Conservation (phyloP, 2,888 invertebrate genomes). For the Adelphocoris suturalis region DNA sequence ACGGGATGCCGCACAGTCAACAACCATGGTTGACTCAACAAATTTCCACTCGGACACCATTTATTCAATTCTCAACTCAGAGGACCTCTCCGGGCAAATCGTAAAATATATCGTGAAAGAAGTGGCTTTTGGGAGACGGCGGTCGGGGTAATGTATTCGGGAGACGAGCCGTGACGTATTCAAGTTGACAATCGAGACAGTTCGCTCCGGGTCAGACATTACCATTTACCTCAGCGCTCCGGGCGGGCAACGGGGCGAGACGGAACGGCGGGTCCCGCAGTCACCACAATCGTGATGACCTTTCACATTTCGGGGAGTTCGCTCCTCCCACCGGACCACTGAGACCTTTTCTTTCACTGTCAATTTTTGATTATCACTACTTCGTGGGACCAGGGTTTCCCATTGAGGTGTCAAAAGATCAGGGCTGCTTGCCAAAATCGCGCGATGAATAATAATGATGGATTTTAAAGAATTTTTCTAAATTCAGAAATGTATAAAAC, state of each 20-base stretch:
- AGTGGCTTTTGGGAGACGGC: background rate
- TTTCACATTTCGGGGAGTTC: background rate
- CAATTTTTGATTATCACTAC: background rate
- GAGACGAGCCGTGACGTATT: background rate
- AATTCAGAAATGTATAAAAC: too few species aligned
- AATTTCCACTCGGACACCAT: too few species aligned
- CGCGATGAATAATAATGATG: too few species aligned
- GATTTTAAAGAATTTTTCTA: too few species aligned
- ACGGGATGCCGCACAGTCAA: too few species aligned
- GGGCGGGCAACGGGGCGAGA: too few species aligned
- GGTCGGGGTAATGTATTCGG: background rate
- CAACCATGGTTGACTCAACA: too few species aligned
- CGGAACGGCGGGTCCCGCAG: background rate
- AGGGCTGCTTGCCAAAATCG: too few species aligned
- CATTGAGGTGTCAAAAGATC: too few species aligned
- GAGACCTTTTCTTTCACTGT: background rate
- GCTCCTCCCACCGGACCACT: background rate
- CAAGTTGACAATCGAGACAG: conserved; percentile 1
- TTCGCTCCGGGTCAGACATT: background rate
- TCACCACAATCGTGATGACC: background rate
- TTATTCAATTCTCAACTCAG: too few species aligned
- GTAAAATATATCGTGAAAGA: background rate
- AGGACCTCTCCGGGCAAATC: too few species aligned
- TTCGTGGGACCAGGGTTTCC: too few species aligned
- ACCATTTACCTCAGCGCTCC: background rate